phyloP scores from a whole-genome alignment of 2,797 vertebrate species.

The Chromis chromis region DNA sequence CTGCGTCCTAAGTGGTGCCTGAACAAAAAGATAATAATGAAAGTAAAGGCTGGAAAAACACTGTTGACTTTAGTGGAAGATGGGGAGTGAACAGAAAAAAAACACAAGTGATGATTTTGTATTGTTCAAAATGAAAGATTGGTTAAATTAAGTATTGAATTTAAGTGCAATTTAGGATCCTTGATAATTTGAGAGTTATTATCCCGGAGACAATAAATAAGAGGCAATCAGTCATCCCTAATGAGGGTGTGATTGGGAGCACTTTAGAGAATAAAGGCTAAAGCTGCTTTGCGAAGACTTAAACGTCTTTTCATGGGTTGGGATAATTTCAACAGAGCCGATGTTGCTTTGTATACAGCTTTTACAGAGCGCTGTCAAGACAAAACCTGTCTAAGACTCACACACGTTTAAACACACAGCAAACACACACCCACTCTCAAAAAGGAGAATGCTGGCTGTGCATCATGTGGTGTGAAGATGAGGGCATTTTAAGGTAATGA shows the following conservation, averaged over 20 bases:
- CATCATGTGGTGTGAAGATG: constrained; percentile 18
- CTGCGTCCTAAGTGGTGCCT: constrained; percentile 53
- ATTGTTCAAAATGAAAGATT: constrained; percentile 60
- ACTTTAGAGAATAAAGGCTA: constrained; percentile 57
- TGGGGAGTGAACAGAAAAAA: constrained; percentile 3
- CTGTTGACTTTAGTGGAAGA: constrained; percentile 52
- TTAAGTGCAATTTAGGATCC: constrained; percentile 64
- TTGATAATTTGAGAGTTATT: constrained; percentile 66
- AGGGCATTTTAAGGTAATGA: constrained; percentile 11
- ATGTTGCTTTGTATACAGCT: constrained; percentile 48
- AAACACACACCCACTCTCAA: constrained; percentile 1
- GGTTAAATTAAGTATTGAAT: constrained; percentile 56
- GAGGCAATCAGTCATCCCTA: constrained; percentile 69
- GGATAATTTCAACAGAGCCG: constrained; percentile 29
- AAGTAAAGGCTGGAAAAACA: constrained; percentile 53
- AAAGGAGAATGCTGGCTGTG: neutral
- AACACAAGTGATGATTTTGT: constrained; percentile 51
- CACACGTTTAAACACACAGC: constrained; percentile 11
- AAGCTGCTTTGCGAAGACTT: constrained; percentile 34
- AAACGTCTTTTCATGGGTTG: constrained; percentile 48
- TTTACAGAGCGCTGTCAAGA: constrained; percentile 34
- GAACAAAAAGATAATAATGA: constrained; percentile 69
- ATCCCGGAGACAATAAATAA: constrained; percentile 63
- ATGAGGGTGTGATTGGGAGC: constrained; percentile 61
- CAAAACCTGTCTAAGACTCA: constrained; percentile 25